Conservation (phyloP, 2,113 vertebrate species). For the Semnornis frantzii region DNA sequence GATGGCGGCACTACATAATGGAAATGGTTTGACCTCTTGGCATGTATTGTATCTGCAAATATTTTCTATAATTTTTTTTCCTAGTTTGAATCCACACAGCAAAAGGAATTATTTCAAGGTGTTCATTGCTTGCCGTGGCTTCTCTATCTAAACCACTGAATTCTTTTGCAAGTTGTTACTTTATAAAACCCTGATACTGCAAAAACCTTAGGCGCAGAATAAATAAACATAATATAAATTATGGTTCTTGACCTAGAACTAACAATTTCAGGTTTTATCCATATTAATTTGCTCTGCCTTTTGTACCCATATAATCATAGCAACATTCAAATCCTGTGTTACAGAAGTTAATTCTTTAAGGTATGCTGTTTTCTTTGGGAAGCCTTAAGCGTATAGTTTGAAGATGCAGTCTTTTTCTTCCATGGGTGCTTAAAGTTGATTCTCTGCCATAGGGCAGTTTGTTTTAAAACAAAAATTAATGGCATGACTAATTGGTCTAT, state of each 20-base stretch:
- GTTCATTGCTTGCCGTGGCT: neutral
- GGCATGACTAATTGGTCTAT: neutral
- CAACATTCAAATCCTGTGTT: neutral
- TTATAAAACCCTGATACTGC: neutral
- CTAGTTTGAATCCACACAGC: neutral
- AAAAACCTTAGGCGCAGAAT: neutral
- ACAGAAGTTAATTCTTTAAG: neutral
- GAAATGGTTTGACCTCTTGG: neutral
- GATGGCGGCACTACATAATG: neutral
- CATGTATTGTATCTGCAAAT: neutral
- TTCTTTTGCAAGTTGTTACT: neutral
- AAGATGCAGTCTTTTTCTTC: neutral
- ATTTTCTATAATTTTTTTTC: neutral
- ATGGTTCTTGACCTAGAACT: neutral
- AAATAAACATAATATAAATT: neutral
- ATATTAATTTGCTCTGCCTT: neutral
- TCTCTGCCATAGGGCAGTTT: neutral
- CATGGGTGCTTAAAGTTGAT: neutral
- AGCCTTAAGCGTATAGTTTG: neutral
- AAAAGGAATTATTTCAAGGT: neutral
- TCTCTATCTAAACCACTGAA: neutral
- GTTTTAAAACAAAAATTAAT: constrained; percentile 10
- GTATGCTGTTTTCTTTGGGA: neutral
- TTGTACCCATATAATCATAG: neutral
- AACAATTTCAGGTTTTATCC: neutral